A percentile compares a stretch with the other conserved stretches of the same genome.
Conservation (phyloP, 2,797 vertebrate species). For the Sebastes umbrosus region DNA sequence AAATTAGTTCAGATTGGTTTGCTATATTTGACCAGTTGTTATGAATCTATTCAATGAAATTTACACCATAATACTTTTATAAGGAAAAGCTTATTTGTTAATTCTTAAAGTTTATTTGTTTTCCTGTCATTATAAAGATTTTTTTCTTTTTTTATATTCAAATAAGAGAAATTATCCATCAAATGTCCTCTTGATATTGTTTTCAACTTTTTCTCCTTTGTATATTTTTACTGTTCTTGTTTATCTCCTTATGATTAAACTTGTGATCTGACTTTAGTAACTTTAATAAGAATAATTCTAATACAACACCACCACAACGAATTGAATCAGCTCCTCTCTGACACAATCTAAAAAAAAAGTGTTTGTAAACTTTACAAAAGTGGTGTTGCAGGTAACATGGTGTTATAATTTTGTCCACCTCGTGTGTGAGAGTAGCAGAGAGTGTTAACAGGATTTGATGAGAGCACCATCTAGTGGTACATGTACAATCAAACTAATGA, state of each 20-base stretch:
- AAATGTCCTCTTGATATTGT: not conserved
- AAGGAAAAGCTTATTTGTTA: not conserved
- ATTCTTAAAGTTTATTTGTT: not conserved
- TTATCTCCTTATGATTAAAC: not conserved
- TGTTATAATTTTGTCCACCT: not conserved
- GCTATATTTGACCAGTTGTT: not conserved
- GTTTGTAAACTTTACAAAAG: not conserved
- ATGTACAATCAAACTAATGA: not conserved
- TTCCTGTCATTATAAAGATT: not conserved
- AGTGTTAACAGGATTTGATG: not conserved
- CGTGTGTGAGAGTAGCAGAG: not conserved
- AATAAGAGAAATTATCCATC: not conserved
- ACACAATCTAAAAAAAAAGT: not conserved
- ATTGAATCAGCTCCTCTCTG: not conserved
- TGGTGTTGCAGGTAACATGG: not conserved
- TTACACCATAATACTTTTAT: not conserved
- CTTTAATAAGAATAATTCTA: not conserved
- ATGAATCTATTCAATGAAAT: not conserved
- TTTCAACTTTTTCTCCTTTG: not conserved
- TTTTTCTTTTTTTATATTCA: too few species aligned
- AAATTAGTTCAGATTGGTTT: not conserved
- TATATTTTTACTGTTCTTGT: not conserved
- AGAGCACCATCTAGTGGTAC: constrained; percentile 50
- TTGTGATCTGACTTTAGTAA: not conserved
- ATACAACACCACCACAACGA: not conserved